Evolutionary conservation across 2,797 vertebrate species (phyloP).

Genomic region (Capromys pilorides): DNA sequence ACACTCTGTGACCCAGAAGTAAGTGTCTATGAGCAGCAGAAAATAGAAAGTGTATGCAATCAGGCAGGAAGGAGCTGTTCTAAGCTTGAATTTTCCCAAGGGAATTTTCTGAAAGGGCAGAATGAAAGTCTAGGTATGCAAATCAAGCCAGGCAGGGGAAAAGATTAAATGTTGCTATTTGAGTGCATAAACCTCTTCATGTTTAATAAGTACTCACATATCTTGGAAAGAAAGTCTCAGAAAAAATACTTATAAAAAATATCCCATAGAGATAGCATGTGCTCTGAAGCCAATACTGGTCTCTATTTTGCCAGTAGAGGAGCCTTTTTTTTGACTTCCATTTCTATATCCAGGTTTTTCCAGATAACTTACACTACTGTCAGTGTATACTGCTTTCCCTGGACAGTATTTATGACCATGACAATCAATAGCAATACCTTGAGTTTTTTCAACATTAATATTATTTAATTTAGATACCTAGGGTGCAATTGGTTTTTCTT

Average conservation of each 20-base stretch:
- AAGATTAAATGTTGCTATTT: conserved; percentile 76
- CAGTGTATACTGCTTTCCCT: background rate
- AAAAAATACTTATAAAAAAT: conserved; percentile 48
- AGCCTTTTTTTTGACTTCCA: background rate
- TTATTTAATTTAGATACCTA: background rate
- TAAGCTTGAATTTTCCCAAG: conserved; percentile 33
- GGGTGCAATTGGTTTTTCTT: background rate
- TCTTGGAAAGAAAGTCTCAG: conserved; percentile 57
- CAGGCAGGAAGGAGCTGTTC: conserved; percentile 8
- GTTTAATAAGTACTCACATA: conserved; percentile 73
- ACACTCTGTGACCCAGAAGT: background rate
- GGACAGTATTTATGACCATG: background rate
- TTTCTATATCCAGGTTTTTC: background rate
- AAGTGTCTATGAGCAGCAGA: background rate
- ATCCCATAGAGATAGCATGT: background rate
- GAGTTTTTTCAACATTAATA: background rate
- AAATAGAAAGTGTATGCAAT: conserved; percentile 51
- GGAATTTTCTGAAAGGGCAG: conserved; percentile 74
- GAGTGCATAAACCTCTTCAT: conserved; percentile 77
- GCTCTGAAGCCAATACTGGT: background rate
- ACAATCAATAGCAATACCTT: background rate
- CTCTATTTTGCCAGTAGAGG: background rate
- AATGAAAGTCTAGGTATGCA: conserved; percentile 72
- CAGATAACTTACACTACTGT: background rate
- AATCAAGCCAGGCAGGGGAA: conserved; percentile 59